These are phyloP conservation scores for Sarcophilus harrisii DNA, from an alignment of 2,797 vertebrate species.

Conservation along the genomic window DNA sequence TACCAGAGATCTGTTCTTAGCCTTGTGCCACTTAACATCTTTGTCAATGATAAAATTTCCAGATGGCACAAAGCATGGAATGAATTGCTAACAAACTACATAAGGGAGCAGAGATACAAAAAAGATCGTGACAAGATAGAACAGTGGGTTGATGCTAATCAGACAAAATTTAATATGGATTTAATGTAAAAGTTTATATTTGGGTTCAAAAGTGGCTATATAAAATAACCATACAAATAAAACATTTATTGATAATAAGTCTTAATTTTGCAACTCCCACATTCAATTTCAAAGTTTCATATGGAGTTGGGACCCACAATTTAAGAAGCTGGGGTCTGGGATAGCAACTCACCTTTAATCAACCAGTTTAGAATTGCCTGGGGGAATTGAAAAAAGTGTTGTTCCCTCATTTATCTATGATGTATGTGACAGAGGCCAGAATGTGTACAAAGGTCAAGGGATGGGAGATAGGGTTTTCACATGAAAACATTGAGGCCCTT, in stretches of 20 bases:
- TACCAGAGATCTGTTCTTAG: background rate
- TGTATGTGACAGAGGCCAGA: background rate
- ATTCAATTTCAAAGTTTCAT: too few relatives aligned
- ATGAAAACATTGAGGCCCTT: background rate
- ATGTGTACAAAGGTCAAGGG: background rate
- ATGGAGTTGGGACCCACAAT: too few relatives aligned
- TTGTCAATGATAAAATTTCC: background rate
- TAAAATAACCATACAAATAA: too few relatives aligned
- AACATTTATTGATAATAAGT: background rate
- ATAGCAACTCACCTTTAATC: background rate
- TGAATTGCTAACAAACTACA: background rate
- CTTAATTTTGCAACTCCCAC: too few relatives aligned
- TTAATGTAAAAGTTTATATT: background rate
- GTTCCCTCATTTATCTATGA: background rate
- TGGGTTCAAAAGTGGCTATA: background rate
- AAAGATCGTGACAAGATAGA: background rate
- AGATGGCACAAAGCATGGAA: background rate
- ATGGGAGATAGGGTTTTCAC: background rate
- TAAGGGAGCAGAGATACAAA: background rate
- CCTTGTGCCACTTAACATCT: background rate
- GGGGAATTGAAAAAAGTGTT: background rate
- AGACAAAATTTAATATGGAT: background rate
- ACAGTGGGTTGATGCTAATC: background rate
- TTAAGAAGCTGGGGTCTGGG: background rate
- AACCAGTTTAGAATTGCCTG: background rate